These are phyloP conservation scores for Chiridota heheva DNA, from an alignment of 35 echinoderm and acorn worm species.

Conservation along the genomic window DNA sequence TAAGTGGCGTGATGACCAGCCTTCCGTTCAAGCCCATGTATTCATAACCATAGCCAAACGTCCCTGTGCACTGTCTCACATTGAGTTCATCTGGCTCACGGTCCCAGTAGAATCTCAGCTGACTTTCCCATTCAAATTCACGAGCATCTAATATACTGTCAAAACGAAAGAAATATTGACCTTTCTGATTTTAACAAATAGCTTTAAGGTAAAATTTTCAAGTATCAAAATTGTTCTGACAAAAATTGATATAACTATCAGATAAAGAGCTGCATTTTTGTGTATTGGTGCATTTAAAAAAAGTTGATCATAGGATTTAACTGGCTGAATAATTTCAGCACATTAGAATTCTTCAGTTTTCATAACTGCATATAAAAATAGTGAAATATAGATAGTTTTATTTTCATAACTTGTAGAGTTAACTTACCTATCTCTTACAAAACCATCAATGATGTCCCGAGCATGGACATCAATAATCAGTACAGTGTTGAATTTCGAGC, in stretches of 20 bases:
- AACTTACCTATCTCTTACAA: constrained; percentile 97
- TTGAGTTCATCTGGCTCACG: constrained; percentile 86
- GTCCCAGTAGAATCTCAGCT: constrained; percentile 95
- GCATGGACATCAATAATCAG: constrained; percentile 99
- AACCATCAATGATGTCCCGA: constrained; percentile 97
- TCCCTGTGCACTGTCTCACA: constrained; percentile 92
- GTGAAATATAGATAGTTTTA: no score
- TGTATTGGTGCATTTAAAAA: background rate
- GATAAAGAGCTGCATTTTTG: background rate
- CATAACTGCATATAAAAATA: no score
- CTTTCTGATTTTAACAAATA: no score
- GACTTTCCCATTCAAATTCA: constrained; percentile 99
- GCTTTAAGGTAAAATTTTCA: no score
- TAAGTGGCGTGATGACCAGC: constrained; percentile 95
- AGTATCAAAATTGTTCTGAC: no score
- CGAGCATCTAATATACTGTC: constrained; percentile 86
- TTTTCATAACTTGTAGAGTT: no score
- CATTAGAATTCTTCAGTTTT: no score
- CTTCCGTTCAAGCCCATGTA: constrained; percentile 99
- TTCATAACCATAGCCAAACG: constrained; percentile 97
- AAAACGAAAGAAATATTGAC: background rate
- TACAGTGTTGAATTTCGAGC: constrained; percentile 93
- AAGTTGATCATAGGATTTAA: no score
- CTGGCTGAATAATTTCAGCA: no score
- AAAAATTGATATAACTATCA: background rate